Evolutionary conservation across 64 coral and sea anemone species (phyloP).

Genomic region (Pocillopora verrucosa): DNA sequence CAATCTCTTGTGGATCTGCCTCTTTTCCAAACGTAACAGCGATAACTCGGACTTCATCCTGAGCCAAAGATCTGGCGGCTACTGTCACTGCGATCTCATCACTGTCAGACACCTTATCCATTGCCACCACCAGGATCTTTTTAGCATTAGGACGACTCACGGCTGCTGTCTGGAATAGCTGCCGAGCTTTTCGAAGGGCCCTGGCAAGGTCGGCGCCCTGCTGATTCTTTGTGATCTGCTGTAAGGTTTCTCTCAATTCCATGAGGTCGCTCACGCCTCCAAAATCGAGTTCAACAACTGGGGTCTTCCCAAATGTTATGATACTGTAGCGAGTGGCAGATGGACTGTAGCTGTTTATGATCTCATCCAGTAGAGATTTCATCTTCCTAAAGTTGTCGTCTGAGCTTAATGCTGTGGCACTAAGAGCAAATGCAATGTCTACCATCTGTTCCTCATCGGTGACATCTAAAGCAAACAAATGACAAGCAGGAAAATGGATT

Average conservation of each 20-base stretch:
- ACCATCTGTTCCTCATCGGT: slow-evolving; percentile 19
- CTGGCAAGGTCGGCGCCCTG: slow-evolving; percentile 35
- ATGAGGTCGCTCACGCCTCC: background rate
- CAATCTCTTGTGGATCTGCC: slow-evolving; percentile 20
- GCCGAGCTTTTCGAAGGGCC: slow-evolving; percentile 23
- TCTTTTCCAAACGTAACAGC: slow-evolving; percentile 47
- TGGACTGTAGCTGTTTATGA: slow-evolving; percentile 27
- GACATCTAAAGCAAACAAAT: background rate
- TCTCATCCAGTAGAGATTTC: slow-evolving; percentile 36
- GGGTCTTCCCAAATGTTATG: slow-evolving; percentile 50
- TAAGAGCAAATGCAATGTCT: slow-evolving; percentile 30
- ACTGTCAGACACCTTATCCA: slow-evolving; percentile 49
- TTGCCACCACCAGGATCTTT: slow-evolving; percentile 47
- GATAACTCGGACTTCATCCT: slow-evolving; percentile 36
- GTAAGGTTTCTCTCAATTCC: slow-evolving; percentile 8
- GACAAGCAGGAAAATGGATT: background rate
- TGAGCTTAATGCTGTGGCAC: slow-evolving; percentile 46
- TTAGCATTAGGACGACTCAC: slow-evolving; percentile 15
- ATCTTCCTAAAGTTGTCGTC: slow-evolving; percentile 36
- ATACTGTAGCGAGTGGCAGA: slow-evolving; percentile 8
- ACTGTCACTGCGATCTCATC: slow-evolving; percentile 11
- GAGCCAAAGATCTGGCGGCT: slow-evolving; percentile 16
- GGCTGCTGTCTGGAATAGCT: slow-evolving; percentile 23
- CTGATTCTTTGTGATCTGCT: slow-evolving; percentile 2
- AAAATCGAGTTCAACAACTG: slow-evolving; percentile 20